A percentile compares a stretch with the other conserved stretches of the same genome.
Evolutionary conservation across 2,888 invertebrate genomes (phyloP).

Genomic region (Apotomis betuletana): DNA sequence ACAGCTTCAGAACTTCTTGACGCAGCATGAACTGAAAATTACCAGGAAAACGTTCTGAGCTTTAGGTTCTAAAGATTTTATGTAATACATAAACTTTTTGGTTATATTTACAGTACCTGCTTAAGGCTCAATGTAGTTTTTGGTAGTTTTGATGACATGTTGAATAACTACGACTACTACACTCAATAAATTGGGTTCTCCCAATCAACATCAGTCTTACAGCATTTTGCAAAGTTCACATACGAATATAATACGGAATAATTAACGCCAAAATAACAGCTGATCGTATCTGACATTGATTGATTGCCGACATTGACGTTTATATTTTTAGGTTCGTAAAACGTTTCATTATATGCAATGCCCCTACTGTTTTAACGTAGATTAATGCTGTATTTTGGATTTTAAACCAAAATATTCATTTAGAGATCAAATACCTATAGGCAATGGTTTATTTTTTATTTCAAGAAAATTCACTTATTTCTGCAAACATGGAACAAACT

Average conservation of each 20-base stretch:
- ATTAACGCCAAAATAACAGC: not conserved
- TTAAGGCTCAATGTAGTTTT: slow-evolving; percentile 82
- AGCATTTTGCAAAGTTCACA: not conserved
- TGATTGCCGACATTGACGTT: too few relatives aligned
- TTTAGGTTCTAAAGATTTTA: not conserved
- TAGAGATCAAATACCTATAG: too few relatives aligned
- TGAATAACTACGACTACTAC: slow-evolving; percentile 11
- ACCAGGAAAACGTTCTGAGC: slow-evolving; percentile 4
- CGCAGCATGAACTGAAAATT: slow-evolving; percentile 89
- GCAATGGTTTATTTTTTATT: too few relatives aligned
- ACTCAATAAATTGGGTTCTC: not conserved
- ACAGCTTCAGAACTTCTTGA: slow-evolving; percentile 90
- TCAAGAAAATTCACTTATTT: too few relatives aligned
- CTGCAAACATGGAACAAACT: too few relatives aligned
- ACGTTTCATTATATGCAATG: too few relatives aligned
- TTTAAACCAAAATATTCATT: too few relatives aligned
- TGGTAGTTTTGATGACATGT: slow-evolving; percentile 72
- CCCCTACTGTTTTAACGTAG: too few relatives aligned
- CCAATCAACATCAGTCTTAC: not conserved
- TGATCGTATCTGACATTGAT: too few relatives aligned
- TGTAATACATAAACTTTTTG: not conserved
- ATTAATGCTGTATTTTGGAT: too few relatives aligned
- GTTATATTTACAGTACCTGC: slow-evolving; percentile 73
- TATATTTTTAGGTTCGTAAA: too few relatives aligned
- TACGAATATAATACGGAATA: not conserved